phyloP scores from a whole-genome alignment of 2,888 invertebrate genomes.

The Synanthedon vespiformis region DNA sequence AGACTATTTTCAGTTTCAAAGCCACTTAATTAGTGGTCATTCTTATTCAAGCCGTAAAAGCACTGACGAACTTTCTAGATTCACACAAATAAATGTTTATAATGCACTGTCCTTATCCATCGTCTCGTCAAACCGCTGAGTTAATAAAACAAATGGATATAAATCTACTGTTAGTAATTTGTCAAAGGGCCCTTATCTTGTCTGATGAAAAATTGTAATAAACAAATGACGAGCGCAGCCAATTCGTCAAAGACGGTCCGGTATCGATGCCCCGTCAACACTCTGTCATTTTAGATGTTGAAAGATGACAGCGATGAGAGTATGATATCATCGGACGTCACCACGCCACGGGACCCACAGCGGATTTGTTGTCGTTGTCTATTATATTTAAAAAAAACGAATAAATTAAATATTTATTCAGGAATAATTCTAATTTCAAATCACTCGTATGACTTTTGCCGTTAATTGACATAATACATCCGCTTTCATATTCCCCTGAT shows the following conservation, averaged over 20 bases:
- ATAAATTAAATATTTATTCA: neutral
- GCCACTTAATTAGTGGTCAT: too few species aligned
- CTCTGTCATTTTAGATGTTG: conserved; percentile 45
- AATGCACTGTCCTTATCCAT: neutral
- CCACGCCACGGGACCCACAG: neutral
- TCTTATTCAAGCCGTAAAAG: too few species aligned
- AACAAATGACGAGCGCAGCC: conserved; percentile 27
- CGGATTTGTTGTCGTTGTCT: neutral
- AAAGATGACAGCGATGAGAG: conserved; percentile 32
- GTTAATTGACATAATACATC: conserved; percentile 7
- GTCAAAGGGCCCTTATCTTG: conserved; percentile 34
- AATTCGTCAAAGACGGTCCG: conserved; percentile 29
- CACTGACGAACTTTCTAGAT: too few species aligned
- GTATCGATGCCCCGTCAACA: conserved; percentile 48
- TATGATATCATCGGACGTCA: conserved; percentile 19
- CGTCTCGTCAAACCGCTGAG: neutral
- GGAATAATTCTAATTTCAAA: neutral
- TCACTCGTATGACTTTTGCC: neutral
- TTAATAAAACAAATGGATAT: neutral
- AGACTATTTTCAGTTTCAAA: too few species aligned
- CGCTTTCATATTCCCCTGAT: conserved; percentile 6
- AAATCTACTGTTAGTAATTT: conserved; percentile 13
- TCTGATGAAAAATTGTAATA: conserved; percentile 34
- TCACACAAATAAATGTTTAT: too few species aligned
- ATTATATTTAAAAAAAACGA: neutral